phyloP scores from a whole-genome alignment of 1,140 invertebrate species.

The Hesperophylax magnus region DNA sequence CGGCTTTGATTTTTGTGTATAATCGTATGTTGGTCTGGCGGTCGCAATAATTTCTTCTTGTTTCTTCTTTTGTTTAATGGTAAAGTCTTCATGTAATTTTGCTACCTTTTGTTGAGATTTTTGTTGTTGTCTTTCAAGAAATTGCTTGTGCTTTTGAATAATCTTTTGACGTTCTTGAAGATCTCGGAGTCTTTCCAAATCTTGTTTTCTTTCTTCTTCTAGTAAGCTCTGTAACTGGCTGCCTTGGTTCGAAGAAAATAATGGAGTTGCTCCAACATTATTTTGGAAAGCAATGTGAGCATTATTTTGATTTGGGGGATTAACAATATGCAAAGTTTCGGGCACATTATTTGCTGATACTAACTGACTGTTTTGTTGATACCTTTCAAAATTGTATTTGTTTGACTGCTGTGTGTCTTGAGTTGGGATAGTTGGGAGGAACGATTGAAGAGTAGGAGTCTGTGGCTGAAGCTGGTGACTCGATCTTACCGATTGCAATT shows the following conservation, averaged over 20 bases:
- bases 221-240: slow-evolving; percentile 71
- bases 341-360: slow-evolving; percentile 64
- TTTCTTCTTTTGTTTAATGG: slow-evolving; percentile 75
- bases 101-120: slow-evolving; percentile 78
- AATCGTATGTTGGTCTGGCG: slow-evolving; percentile 66
- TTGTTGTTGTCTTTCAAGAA: slow-evolving; percentile 78
- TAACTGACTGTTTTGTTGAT: slow-evolving; percentile 59
- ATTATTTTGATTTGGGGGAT: slow-evolving; percentile 59
- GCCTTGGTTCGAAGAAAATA: slow-evolving; percentile 70
- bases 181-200: slow-evolving; percentile 71
- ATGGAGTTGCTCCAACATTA: slow-evolving; percentile 63
- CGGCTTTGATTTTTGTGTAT: slow-evolving; percentile 62
- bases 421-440: slow-evolving; percentile 65
- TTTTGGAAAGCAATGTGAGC: slow-evolving; percentile 65
- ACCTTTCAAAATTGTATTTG: slow-evolving; percentile 63
- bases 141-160: slow-evolving; percentile 79
- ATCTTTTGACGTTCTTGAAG: slow-evolving; percentile 75
- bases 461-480: slow-evolving; percentile 51
- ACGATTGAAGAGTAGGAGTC: slow-evolving; percentile 65
- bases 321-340: slow-evolving; percentile 57
- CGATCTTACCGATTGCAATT: slow-evolving; percentile 63
- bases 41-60: slow-evolving; percentile 68
- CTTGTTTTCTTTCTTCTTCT: slow-evolving; percentile 77
- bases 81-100: slow-evolving; percentile 75
- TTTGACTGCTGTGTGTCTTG: slow-evolving; percentile 60